Percentiles rank a stretch among this genome's conserved stretches.
These are phyloP conservation scores for Carposina sasakii DNA, from an alignment of 1,140 invertebrate genomes.

Conservation along the genomic window DNA sequence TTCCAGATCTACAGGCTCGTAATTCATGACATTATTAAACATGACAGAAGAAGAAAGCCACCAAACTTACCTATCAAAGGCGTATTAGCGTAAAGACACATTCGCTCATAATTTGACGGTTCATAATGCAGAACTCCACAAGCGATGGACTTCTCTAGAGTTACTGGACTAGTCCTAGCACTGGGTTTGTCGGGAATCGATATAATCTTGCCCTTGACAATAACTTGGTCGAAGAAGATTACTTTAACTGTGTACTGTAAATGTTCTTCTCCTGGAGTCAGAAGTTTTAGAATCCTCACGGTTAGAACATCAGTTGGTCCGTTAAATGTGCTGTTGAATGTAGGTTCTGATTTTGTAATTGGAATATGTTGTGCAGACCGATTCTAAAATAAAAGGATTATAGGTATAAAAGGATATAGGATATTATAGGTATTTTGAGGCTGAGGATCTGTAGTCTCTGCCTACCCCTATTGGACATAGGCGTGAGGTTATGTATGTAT, in stretches of 20 bases:
- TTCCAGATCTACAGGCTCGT: too few species aligned
- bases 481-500: too few species aligned
- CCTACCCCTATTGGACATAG: too few species aligned
- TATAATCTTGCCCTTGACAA: constrained; percentile 31
- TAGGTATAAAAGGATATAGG: too few species aligned
- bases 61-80: constrained; percentile 40
- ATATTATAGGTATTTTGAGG: too few species aligned
- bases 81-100: constrained; percentile 45
- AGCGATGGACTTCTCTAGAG: constrained; percentile 19
- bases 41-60: too few species aligned
- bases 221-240: constrained; percentile 39
- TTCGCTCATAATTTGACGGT: constrained; percentile 56
- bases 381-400: constrained; percentile 14
- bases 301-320: constrained; percentile 32
- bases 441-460: too few species aligned
- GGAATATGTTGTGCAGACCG: constrained; percentile 25
- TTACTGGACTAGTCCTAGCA: too few species aligned
- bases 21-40: too few species aligned
- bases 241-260: constrained; percentile 36
- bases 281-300: constrained; percentile 34
- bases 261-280: constrained; percentile 28
- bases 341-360: constrained; percentile 18
- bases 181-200: too few species aligned
- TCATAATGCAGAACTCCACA: constrained; percentile 43
- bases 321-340: constrained; percentile 24